phyloP scores from a whole-genome alignment of 2,888 invertebrate species.

The Cristatella mucedo region DNA sequence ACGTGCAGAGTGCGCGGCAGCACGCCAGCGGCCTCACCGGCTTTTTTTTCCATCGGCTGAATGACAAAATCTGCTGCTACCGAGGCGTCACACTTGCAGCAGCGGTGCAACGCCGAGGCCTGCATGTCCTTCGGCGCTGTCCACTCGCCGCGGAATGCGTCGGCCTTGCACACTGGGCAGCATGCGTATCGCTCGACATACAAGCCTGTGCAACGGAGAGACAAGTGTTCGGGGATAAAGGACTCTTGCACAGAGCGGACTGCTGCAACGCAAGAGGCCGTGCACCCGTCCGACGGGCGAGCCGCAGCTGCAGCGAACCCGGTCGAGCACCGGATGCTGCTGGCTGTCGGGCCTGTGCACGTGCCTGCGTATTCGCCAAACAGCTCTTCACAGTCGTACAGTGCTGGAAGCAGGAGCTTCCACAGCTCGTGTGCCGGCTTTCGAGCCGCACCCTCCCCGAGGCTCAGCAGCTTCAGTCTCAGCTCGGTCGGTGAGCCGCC shows the following conservation, averaged over 20 bases:
- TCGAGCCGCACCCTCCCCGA: conserved; percentile 15
- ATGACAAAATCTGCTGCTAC: conserved; percentile 26
- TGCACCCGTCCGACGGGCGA: too few relatives aligned
- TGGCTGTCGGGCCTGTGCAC: too few relatives aligned
- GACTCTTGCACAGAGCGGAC: too few relatives aligned
- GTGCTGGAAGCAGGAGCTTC: conserved; percentile 24
- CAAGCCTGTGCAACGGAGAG: too few relatives aligned
- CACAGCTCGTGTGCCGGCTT: conserved; percentile 21
- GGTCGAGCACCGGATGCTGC: too few relatives aligned
- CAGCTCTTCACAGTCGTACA: conserved; percentile 26
- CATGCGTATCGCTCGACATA: conserved; percentile 25
- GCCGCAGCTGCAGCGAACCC: too few relatives aligned
- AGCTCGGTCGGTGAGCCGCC: conserved; percentile 10
- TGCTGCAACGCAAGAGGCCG: too few relatives aligned
- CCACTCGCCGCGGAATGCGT: conserved; percentile 34
- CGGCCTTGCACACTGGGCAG: conserved; percentile 24
- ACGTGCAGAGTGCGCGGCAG: too few relatives aligned
- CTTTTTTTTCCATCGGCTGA: conserved; percentile 30
- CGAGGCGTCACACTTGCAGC: conserved; percentile 22
- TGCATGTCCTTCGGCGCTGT: conserved; percentile 32
- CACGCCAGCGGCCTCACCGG: too few relatives aligned
- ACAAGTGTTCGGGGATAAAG: too few relatives aligned
- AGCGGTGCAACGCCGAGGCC: conserved; percentile 17
- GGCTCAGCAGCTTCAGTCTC: conserved; percentile 13
- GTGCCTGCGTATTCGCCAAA: conserved; percentile 24